Evolutionary conservation across 2,797 vertebrate genomes (phyloP).

Genomic region (Sciurus vulgaris): DNA sequence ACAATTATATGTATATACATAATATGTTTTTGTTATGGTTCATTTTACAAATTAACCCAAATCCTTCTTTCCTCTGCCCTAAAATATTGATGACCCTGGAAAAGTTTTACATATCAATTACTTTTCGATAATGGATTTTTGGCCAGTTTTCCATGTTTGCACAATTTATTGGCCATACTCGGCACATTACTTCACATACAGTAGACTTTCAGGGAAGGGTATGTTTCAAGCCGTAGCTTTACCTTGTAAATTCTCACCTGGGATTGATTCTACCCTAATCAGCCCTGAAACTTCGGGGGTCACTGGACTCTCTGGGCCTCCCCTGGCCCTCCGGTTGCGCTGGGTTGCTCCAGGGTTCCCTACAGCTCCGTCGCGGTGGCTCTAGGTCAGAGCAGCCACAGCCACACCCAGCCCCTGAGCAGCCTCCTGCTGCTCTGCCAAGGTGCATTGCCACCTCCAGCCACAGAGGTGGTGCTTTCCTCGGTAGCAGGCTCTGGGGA

Average conservation of each 20-base stretch:
- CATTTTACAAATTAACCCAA: background rate
- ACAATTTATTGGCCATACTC: background rate
- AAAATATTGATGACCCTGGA: constrained; percentile 12
- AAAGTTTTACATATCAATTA: background rate
- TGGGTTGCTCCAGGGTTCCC: background rate
- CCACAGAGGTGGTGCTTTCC: background rate
- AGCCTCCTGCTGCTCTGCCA: background rate
- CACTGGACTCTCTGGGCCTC: background rate
- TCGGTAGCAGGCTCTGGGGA: background rate
- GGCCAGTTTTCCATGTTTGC: background rate
- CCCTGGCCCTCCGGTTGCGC: background rate
- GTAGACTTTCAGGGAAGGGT: background rate
- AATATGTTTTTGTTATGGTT: background rate
- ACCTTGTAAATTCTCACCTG: background rate
- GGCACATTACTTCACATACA: background rate
- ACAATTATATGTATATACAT: background rate
- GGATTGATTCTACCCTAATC: background rate
- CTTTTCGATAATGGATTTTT: constrained; percentile 4
- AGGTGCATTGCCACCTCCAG: background rate
- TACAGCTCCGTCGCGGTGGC: background rate
- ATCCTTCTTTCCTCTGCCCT: background rate
- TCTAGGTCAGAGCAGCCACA: background rate
- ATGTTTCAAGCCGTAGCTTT: background rate
- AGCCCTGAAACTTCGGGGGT: background rate
- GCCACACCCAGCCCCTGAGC: background rate